Percentiles rank a stretch among this genome's conserved stretches.
phyloP scores from a whole-genome alignment of 2,888 invertebrate species.

The Aphidoletes aphidimyza region DNA sequence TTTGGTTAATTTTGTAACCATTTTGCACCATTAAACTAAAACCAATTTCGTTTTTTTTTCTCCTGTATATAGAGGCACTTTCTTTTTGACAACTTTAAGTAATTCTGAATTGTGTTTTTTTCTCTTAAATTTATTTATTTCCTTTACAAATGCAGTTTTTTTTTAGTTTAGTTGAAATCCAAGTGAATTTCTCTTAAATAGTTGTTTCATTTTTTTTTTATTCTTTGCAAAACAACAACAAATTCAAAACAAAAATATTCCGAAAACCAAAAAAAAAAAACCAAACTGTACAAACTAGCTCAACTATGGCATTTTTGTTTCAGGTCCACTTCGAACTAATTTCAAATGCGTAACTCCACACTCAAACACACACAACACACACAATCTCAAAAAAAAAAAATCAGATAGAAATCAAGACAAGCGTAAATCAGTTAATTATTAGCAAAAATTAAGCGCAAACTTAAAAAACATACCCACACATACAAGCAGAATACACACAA shows the following conservation, averaged over 20 bases:
- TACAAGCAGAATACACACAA: neutral
- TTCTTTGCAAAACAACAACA: neutral
- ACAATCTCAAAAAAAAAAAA: no score
- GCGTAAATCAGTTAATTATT: slow-evolving; percentile 31
- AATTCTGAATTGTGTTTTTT: neutral
- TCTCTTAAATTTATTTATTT: neutral
- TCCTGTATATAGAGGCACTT: slow-evolving; percentile 28
- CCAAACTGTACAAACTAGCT: slow-evolving; percentile 54
- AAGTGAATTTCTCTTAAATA: neutral
- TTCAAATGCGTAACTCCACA: slow-evolving; percentile 43
- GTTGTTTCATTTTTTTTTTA: no score
- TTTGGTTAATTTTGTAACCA: slow-evolving; percentile 1
- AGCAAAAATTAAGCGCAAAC: neutral
- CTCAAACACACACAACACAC: slow-evolving; percentile 28
- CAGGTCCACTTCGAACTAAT: slow-evolving; percentile 58
- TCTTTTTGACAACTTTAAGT: neutral
- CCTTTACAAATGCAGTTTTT: neutral
- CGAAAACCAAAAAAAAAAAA: no score
- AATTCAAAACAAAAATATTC: neutral
- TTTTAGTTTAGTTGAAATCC: neutral
- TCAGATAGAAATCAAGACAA: no score
- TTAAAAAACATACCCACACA: neutral
- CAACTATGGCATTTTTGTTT: slow-evolving; percentile 59
- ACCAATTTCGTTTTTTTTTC: no score
- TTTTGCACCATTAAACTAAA: neutral